These are phyloP conservation scores for Pseudochirops cupreus DNA, from an alignment of 2,797 vertebrate genomes.

Conservation along the genomic window DNA sequence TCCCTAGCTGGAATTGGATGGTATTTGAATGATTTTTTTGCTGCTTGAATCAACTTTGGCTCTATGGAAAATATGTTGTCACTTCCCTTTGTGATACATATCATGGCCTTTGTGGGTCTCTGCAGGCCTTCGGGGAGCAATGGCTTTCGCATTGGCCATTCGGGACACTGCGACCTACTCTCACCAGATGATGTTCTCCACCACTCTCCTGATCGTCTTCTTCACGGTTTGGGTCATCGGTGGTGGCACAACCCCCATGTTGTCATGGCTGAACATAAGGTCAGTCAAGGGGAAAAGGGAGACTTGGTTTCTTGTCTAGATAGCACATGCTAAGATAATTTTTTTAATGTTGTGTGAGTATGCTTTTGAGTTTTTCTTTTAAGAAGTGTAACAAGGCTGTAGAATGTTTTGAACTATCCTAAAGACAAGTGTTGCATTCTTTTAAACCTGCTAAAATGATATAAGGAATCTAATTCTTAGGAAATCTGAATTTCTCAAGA, in stretches of 20 bases:
- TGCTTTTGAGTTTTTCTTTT: background rate
- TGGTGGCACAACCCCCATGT: slow-evolving; percentile 97
- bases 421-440: background rate
- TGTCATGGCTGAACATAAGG: slow-evolving; percentile 98
- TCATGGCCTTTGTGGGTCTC: slow-evolving; percentile 43
- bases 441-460: background rate
- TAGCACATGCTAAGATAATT: background rate
- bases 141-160: slow-evolving; percentile 97
- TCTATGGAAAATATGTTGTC: slow-evolving; percentile 22
- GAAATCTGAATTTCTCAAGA: background rate
- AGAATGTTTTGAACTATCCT: background rate
- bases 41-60: background rate
- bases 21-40: background rate
- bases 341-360: background rate
- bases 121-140: slow-evolving; percentile 95
- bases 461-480: background rate
- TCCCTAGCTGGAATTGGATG: background rate
- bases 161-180: slow-evolving; percentile 97
- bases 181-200: slow-evolving; percentile 98
- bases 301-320: background rate
- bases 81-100: slow-evolving; percentile 11
- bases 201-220: slow-evolving; percentile 97
- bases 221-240: slow-evolving; percentile 99
- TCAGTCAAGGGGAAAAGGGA: slow-evolving; percentile 71
- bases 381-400: background rate